Evolutionary conservation across 2,113 vertebrate genomes (phyloP), one percentile per base, ranked within the genome.

Genomic region (Oreochromis niloticus): DNA sequence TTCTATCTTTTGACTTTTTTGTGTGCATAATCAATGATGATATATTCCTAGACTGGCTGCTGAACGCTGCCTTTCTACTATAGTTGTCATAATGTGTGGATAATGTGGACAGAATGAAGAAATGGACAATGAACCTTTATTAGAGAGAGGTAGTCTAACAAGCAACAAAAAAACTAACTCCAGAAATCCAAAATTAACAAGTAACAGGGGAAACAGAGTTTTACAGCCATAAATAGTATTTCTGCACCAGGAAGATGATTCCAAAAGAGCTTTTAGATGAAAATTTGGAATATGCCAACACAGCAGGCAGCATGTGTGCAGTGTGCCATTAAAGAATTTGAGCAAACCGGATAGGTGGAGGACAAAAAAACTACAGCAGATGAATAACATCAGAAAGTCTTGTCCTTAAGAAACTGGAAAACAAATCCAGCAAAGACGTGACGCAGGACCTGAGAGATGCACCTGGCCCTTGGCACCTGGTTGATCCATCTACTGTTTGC

Each of bases 361-460:
- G 10, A n/a, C 17, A 39, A 39, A 0, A 66, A 66, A 66, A 66
- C 61, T 66, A 0, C 17, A 36, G 61, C 32, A 66, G 32, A 66
- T 36, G 1, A 66, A 36, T n/a, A 39, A n/a, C 17, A 66, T 66
- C 32, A 12, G 32, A 66, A 0, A 36, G 32, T 36, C 17, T 36
- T n/a, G 61, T 66, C 61, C 61, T 36, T n/a, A 0, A 39, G 32
- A 66, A 66, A 66, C 3, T n/a, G 61, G 32, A 0, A 19, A n/a
- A 63, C 14, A 59, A 19, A 11, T 34, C 30, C 59, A 63, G 59
- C 32, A 63, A 63, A 36, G 9, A 66, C 0, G 10, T 39, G 34
- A 66, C 17, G 4, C 34, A 7, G 17, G 19, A 4, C 34, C 3
- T 39, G 6, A 7, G 34, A 0, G 0, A 66, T 0, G 10, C 32